Base-by-base conservation (phyloP, 1,140 invertebrate species). In the Micrasema minimum region DNA sequence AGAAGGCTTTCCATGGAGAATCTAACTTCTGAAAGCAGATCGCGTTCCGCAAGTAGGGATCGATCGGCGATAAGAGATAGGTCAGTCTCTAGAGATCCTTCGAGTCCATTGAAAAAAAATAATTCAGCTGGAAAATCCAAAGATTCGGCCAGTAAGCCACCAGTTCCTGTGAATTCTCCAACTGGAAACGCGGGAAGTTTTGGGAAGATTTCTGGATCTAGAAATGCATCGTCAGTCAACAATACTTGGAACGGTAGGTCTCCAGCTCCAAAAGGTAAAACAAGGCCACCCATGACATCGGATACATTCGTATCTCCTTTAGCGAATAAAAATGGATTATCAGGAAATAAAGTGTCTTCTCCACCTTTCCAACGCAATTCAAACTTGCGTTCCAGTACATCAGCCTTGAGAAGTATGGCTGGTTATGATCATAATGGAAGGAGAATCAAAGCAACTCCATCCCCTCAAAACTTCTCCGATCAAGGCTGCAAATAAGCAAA, bases 211-310 rank as follows among this genome's bases (percentile, higher is more conserved):
- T 18, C 55, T 0, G 73, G 66, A 11, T 69, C 14, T 20, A 45
- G 65, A 55, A 37, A 48, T 43, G 50, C 66, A 41, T 26, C 77
- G 5, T 78, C 68, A 71, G 81, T 84, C n/a, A 88, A 87, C 45
- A 91, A 90, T 69, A 92, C 91, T 0, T 92, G 91, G 91, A 90
- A 88, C 72, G 90, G 90, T 1, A 83, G 90, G 48, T 84, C 80
- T 0, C 69, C 75, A 51, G 23, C 31, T 2, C 51, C 76, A 18
- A 81, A 70, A 76, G 77, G 73, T 23, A 82, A 83, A 22, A 81
- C 88, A 12, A 84, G 91, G 35, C 87, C 90, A 0, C 84, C 85
- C 1, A 80, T 92, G n/a, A 87, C 84, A 38, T 79, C 85, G 2
- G 91, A 93, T 14, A 92, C 90, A 0, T 93, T 92, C 76, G 86